A percentile compares a stretch with the other conserved stretches of the same genome.
These are phyloP conservation scores for Geodia barretti DNA, from an alignment of 37 sponge, comb jelly and placozoan genomes.

Conservation along the genomic window DNA sequence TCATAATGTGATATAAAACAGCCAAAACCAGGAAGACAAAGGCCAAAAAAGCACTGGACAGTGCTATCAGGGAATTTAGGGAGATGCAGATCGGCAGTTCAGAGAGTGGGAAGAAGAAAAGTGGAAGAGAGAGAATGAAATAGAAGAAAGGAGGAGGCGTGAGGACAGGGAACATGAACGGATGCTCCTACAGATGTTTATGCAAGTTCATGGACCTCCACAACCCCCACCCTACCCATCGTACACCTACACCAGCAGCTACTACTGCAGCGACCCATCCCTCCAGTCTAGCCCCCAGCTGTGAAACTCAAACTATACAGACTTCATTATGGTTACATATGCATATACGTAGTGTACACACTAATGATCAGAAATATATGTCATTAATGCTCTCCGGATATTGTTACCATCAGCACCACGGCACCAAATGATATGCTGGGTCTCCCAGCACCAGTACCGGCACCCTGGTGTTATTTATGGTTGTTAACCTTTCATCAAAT, in stretches of 20 bases:
- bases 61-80: background rate
- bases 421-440: constrained; percentile 47
- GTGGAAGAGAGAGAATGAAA: no score
- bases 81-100: background rate
- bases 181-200: constrained; percentile 1
- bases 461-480: background rate
- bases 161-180: constrained; percentile 9
- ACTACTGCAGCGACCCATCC: no score
- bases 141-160: constrained; percentile 18
- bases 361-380: no score
- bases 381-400: no score
- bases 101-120: constrained; percentile 5
- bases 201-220: no score
- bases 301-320: no score
- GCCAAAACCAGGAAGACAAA: constrained; percentile 22
- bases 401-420: constrained; percentile 15
- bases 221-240: no score
- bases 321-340: no score
- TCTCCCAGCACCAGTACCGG: constrained; percentile 42
- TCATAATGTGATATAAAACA: background rate
- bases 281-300: no score
- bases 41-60: constrained; percentile 12
- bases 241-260: no score
- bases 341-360: no score
- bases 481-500: background rate